These are phyloP conservation scores for Melanotaenia nigrans DNA, from an alignment of 2,797 vertebrate genomes.

Conservation along the genomic window DNA sequence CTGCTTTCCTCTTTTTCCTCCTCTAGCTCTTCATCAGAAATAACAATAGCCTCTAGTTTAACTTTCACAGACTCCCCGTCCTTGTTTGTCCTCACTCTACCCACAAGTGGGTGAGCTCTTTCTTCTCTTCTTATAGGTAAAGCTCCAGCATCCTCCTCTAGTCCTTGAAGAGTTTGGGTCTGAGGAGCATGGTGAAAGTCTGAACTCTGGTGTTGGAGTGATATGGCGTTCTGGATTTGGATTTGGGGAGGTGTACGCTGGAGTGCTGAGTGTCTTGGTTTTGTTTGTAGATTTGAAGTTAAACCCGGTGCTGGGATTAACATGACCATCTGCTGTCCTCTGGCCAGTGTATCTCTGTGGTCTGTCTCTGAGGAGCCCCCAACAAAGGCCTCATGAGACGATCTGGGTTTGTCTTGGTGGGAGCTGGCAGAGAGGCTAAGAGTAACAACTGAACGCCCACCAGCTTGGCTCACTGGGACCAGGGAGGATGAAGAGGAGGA, in stretches of 20 bases:
- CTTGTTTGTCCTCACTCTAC: constrained; percentile 20
- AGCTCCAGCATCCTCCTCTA: not conserved
- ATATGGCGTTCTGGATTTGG: constrained; percentile 61
- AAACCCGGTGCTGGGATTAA: constrained; percentile 48
- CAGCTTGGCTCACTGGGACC: constrained; percentile 59
- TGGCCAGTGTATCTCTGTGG: constrained; percentile 24
- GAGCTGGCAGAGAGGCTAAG: constrained; percentile 35
- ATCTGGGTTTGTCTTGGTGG: constrained; percentile 28
- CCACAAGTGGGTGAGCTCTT: constrained; percentile 8
- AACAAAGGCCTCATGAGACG: constrained; percentile 18
- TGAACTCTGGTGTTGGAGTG: constrained; percentile 49
- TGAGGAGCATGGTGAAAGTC: constrained; percentile 37
- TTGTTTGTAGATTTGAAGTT: constrained; percentile 46
- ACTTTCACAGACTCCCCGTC: constrained; percentile 75
- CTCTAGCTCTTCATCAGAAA: constrained; percentile 92
- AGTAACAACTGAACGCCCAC: constrained; percentile 42
- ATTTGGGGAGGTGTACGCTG: constrained; percentile 49
- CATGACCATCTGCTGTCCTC: constrained; percentile 52
- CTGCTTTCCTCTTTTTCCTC: constrained; percentile 65
- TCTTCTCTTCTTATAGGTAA: constrained; percentile 7
- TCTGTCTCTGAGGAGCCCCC: constrained; percentile 38
- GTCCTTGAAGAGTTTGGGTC: constrained; percentile 7
- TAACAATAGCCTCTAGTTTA: constrained; percentile 93
- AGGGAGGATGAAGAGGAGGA: constrained; percentile 73
- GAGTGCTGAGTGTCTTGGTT: not conserved